Percentiles rank a stretch among this genome's conserved stretches.
phyloP scores from a whole-genome alignment of 2,888 invertebrate genomes.

The Rotaria magnacalcarata region DNA sequence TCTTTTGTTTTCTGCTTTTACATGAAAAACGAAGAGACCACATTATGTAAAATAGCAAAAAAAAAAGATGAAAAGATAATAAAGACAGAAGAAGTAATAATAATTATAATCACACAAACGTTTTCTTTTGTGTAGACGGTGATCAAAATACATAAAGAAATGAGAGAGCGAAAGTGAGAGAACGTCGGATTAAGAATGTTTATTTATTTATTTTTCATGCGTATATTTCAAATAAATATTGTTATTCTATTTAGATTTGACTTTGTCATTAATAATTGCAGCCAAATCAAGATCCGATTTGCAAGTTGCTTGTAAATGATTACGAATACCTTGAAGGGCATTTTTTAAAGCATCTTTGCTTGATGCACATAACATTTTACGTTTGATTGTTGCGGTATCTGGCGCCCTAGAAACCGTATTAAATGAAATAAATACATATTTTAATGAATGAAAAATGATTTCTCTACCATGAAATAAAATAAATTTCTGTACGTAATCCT shows the following conservation, averaged over 20 bases:
- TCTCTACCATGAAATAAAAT: conserved; percentile 41
- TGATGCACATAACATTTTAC: conserved; percentile 46
- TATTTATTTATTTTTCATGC: too few species aligned
- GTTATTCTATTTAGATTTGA: conserved; percentile 15
- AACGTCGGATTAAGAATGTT: background rate
- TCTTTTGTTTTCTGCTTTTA: background rate
- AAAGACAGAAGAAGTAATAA: background rate
- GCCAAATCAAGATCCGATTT: conserved; percentile 44
- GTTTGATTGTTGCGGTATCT: conserved; percentile 45
- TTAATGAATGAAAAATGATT: background rate
- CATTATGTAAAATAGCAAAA: background rate
- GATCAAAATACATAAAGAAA: conserved; percentile 4
- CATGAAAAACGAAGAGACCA: background rate
- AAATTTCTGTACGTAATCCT: conserved; percentile 45
- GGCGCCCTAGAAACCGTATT: conserved; percentile 21
- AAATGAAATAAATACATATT: background rate
- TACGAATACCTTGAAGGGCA: conserved; percentile 43
- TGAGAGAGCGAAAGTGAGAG: background rate
- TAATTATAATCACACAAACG: background rate
- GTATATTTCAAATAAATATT: background rate
- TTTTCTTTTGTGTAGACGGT: background rate
- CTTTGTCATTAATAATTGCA: conserved; percentile 27
- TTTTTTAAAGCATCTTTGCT: conserved; percentile 46
- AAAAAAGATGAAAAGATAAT: background rate
- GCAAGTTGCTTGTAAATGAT: conserved; percentile 44